Conservation (phyloP, 2,888 invertebrate genomes). For the Emesis furor region DNA sequence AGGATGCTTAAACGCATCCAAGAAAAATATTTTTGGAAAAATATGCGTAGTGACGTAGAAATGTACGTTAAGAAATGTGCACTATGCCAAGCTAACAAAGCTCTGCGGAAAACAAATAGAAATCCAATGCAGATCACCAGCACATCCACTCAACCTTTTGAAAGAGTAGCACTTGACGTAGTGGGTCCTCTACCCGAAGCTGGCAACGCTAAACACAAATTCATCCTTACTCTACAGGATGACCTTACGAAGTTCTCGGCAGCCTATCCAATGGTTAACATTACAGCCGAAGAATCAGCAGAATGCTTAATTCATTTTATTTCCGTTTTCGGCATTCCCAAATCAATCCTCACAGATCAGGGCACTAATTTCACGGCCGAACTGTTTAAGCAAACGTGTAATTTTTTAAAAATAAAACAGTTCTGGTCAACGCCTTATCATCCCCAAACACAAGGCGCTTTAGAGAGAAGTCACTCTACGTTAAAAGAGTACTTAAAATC, state of each 20-base stretch:
- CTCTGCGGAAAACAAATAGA: background rate
- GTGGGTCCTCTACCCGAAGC: background rate
- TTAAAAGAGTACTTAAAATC: background rate
- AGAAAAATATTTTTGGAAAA: constrained; percentile 66
- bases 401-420: too few relatives aligned
- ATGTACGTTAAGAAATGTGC: constrained; percentile 14
- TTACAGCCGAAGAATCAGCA: background rate
- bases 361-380: too few relatives aligned
- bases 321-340: background rate
- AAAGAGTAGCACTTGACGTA: background rate
- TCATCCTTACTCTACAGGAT: background rate
- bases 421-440: too few relatives aligned
- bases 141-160: background rate
- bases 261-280: background rate
- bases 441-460: too few relatives aligned
- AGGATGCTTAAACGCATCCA: constrained; percentile 58
- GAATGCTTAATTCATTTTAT: constrained; percentile 9
- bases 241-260: constrained; percentile 4
- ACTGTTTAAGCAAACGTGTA: too few relatives aligned
- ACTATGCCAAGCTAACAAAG: background rate
- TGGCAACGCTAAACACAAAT: background rate
- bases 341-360: background rate
- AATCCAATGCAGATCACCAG: background rate
- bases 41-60: constrained; percentile 64
- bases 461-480: background rate